Evolutionary conservation across 2,888 invertebrate genomes (phyloP).

Genomic region (Caenorhabditis sp.): DNA sequence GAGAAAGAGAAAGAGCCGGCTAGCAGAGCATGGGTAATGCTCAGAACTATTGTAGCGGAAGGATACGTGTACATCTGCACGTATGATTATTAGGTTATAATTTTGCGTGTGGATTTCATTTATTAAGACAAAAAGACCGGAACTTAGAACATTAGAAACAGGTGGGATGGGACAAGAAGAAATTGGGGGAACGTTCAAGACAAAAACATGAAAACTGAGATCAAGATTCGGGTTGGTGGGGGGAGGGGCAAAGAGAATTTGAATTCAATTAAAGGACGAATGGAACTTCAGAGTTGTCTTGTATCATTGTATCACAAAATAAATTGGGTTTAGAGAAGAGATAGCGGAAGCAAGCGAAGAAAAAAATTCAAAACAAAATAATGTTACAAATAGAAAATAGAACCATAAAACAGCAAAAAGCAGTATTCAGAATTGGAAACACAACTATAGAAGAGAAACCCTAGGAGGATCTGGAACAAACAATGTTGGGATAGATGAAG

Average conservation of each 20-base stretch:
- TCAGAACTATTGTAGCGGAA: background rate
- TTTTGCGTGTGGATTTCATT: slow-evolving; percentile 4
- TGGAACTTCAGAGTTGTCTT: background rate
- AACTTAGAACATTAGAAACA: background rate
- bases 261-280: background rate
- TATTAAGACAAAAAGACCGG: slow-evolving; percentile 1
- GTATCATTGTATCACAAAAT: slow-evolving; percentile 3
- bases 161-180: background rate
- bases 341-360: background rate
- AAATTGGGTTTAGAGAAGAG: background rate
- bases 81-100: too few relatives aligned
- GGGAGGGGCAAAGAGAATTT: background rate
- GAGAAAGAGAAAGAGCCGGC: too few relatives aligned
- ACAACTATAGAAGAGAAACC: background rate
- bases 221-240: background rate
- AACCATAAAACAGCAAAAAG: background rate
- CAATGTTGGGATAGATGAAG: background rate
- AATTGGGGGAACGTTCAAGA: slow-evolving; percentile 4
- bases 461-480: background rate
- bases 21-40: background rate
- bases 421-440: background rate
- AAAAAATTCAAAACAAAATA: background rate
- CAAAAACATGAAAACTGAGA: background rate
- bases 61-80: background rate
- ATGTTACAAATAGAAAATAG: background rate